Evolutionary conservation across 2,888 invertebrate genomes (phyloP).

Genomic region (Apodemia mormo): DNA sequence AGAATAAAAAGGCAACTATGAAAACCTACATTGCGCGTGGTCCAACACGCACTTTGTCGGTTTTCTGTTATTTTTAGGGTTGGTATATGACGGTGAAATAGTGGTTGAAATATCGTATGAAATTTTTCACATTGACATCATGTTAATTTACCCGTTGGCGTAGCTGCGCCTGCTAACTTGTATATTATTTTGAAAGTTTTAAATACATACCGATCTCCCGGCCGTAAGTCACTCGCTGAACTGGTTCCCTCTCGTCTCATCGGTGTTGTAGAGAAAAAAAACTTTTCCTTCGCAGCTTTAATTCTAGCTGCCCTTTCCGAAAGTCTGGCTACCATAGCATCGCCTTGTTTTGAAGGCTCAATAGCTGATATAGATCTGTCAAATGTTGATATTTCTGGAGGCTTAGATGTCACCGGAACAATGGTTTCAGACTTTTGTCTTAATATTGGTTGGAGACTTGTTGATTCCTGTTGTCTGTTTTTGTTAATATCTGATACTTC

Average conservation of each 20-base stretch:
- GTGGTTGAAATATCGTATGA: too few species aligned
- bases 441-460: constrained; percentile 38
- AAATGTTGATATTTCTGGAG: constrained; percentile 44
- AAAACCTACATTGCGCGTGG: too few species aligned
- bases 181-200: not conserved
- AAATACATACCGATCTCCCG: constrained; percentile 61
- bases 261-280: constrained; percentile 78
- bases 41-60: too few species aligned
- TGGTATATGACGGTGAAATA: too few species aligned
- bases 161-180: too few species aligned
- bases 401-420: constrained; percentile 57
- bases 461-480: not conserved
- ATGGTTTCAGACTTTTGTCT: constrained; percentile 61
- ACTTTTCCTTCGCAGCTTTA: constrained; percentile 87
- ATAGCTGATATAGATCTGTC: constrained; percentile 64
- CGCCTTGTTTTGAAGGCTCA: constrained; percentile 45
- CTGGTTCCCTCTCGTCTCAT: constrained; percentile 72
- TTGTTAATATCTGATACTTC: not conserved
- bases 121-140: too few species aligned
- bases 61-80: too few species aligned
- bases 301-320: constrained; percentile 81
- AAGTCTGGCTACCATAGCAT: constrained; percentile 57
- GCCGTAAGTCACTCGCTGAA: constrained; percentile 69
- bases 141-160: too few species aligned
- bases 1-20: too few species aligned